Conservation (phyloP, 2,888 invertebrate genomes). For the Tetragonula carbonaria region DNA sequence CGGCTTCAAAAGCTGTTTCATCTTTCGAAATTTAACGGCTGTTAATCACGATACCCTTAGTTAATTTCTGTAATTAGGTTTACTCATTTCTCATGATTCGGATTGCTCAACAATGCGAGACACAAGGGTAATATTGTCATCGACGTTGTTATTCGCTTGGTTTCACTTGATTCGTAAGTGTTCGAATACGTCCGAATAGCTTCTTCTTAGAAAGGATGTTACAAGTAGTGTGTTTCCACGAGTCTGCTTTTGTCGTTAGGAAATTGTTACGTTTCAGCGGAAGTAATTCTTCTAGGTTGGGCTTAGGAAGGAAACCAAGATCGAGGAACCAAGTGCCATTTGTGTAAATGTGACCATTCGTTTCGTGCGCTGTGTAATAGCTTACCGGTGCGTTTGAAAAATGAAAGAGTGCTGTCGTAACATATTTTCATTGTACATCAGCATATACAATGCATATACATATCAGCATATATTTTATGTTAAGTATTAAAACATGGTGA, state of each 20-base stretch:
- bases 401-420: neutral
- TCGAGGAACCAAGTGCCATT: constrained; percentile 45
- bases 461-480: no score
- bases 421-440: neutral
- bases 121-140: neutral
- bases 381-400: neutral
- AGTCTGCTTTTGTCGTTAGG: constrained; percentile 48
- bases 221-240: neutral
- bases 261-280: constrained; percentile 58
- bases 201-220: neutral
- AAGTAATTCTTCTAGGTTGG: constrained; percentile 42
- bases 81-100: neutral
- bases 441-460: no score
- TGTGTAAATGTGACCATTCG: constrained; percentile 51
- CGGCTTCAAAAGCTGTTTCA: constrained; percentile 20
- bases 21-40: constrained; percentile 46
- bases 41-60: constrained; percentile 38
- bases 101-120: constrained; percentile 1
- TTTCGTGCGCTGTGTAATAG: neutral
- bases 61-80: constrained; percentile 36
- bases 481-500: no score
- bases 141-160: neutral
- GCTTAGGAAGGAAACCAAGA: constrained; percentile 38
- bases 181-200: neutral
- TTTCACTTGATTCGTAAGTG: neutral